Conservation (phyloP, 37 sponge, comb jelly and placozoan genomes). For the Petrosia ficiformis region DNA sequence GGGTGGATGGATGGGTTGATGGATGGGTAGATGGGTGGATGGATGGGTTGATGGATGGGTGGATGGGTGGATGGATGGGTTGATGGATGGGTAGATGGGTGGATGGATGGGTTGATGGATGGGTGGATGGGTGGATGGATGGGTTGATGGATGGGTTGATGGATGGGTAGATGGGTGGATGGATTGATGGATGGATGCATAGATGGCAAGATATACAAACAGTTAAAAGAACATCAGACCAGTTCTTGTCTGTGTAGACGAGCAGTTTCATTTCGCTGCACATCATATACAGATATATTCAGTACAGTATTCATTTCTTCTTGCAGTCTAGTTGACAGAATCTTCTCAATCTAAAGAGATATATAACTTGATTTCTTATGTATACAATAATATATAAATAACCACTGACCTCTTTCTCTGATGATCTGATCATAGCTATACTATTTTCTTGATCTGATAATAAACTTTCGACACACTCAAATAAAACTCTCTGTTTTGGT, state of each 20-base stretch:
- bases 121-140: too few species aligned
- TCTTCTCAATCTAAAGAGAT: conserved; percentile 18
- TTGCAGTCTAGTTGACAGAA: conserved; percentile 40
- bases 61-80: too few species aligned
- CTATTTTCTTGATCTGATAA: conserved; percentile 64
- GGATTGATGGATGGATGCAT: too few species aligned
- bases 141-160: too few species aligned
- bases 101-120: too few species aligned
- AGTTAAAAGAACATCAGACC: conserved; percentile 21
- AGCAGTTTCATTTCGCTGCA: conserved; percentile 88
- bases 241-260: conserved; percentile 72
- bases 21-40: too few species aligned
- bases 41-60: too few species aligned
- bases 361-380: not conserved
- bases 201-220: too few species aligned
- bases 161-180: too few species aligned
- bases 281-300: conserved; percentile 88
- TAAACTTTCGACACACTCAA: conserved; percentile 57
- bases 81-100: too few species aligned
- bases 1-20: too few species aligned
- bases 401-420: conserved; percentile 90
- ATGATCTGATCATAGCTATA: conserved; percentile 45
- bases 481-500: conserved; percentile 70
- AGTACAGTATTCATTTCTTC: conserved; percentile 74
- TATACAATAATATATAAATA: not conserved